Base-by-base conservation (phyloP, 2,113 vertebrate species). In the Antechinus flavipes region DNA sequence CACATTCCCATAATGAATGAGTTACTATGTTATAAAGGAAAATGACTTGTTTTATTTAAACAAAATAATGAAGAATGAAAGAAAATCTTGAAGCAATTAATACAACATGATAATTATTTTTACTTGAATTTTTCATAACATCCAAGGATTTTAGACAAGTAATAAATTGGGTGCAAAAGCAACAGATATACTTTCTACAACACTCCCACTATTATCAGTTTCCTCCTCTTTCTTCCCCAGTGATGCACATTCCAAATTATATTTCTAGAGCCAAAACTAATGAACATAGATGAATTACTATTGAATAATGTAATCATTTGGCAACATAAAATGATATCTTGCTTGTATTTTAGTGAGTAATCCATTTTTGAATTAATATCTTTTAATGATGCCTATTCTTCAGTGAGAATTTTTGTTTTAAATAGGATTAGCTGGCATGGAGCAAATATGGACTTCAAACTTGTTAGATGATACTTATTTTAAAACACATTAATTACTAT, bases 301-400 rank as follows among this genome's bases (percentile, higher is more conserved):
- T 92, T 22, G 26, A 93, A n/a, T 89, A 1, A 93, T 42, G n/a
- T 42, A 84, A 6, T 42, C 19, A 42, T 8, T 42, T 42, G n/a
- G 14, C 10, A n/a, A 53, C 1, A 8, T 8, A 92, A 61, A 94
- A 47, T 30, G 58, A 92, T 24, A 11, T 84, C 4, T 53, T 26
- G 50, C 0, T 0, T 4, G 23, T 0, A 1, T 11, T 23, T n/a
- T 30, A 42, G 35, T 54, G 24, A 6, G 24, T 91, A 30, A 89
- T 1, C 24, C 4, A 91, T 0, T 2, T 16, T 90, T 54, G 9
- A 96, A 90, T 96, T 16, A 50, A 22, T 0, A 0, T 19, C 0
- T n/a, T n/a, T 91, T 93, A 0, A 0, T 23, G 25, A 2, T 0
- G 4, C 46, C 30, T 25, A 76, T 23, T 2, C 16, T 90, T 54